Base-by-base conservation (phyloP, 2,113 vertebrate species). In the Ceyx cyanopectus region DNA sequence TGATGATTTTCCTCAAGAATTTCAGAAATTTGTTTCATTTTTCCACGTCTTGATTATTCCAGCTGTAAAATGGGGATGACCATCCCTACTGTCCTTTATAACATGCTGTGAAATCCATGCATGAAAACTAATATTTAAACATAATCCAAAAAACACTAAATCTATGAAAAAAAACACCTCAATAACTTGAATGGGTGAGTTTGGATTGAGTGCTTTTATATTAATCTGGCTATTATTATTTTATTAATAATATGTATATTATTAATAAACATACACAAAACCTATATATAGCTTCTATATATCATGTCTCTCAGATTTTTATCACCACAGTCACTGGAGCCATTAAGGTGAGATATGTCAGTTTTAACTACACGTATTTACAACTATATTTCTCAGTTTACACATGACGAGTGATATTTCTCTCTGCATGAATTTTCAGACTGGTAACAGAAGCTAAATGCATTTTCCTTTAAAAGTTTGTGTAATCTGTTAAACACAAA, bases 381-480 rank as follows among this genome's bases (percentile, higher is more conserved):
- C 60, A 92, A 88, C 54, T 58, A 1, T 14, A 87, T 84, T 89
- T 40, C 66, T 41, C 70, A 76, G 21, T 92, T 76, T 62, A 67
- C 70, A 90, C 76, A 68, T 26, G 16, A 62, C 9, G 7, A 83
- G 40, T 63, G 66, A 30, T 76, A 87, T 58, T 95, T 93, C 78
- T 94, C 46, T 90, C 21, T 18, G 32, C 60, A 66, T 81, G 76
- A 81, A 87, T 88, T 87, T 89, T 86, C 81, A 89, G 66, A 72
- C 19, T 86, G 77, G 24, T 85, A 79, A 67, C n/a, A 87, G 58
- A 76, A 83, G 37, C 22, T 51, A 81, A 79, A 82, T 58, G 62
- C 56, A 69, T 60, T 85, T 94, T 87, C 72, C 45, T 72, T 93
- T 94, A 90, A 34, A 92, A 46, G 26, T 95, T 82, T 87, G 16